Conservation (phyloP, 1,140 invertebrate species). For the Bombus huntii region DNA sequence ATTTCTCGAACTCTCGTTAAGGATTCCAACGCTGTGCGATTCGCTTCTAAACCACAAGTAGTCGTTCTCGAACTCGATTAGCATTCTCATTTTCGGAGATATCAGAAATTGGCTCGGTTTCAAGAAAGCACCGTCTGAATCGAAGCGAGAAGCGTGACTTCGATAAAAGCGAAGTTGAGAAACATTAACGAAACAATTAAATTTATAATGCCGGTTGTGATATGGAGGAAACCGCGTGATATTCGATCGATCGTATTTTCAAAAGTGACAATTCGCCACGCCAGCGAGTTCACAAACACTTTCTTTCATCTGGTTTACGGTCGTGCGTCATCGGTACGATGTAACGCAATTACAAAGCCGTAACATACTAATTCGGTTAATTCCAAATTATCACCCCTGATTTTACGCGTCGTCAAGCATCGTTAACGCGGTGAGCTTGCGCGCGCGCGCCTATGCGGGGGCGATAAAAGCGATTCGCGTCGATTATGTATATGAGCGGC, state of each 20-base stretch:
- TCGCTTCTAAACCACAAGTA: background rate
- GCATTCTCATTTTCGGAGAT: background rate
- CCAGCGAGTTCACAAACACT: slow-evolving; percentile 42
- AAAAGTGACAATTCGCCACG: slow-evolving; percentile 15
- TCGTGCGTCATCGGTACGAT: background rate
- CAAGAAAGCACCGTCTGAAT: background rate
- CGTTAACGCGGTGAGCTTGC: slow-evolving; percentile 27
- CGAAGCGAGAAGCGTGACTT: background rate
- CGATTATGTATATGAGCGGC: slow-evolving; percentile 52
- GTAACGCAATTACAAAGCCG: slow-evolving; percentile 54
- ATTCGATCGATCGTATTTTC: slow-evolving; percentile 15
- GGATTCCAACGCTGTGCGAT: slow-evolving; percentile 19
- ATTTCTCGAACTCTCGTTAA: slow-evolving; percentile 70
- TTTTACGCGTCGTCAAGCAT: slow-evolving; percentile 60
- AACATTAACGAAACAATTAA: slow-evolving; percentile 1
- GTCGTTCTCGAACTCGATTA: slow-evolving; percentile 13
- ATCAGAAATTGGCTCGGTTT: background rate
- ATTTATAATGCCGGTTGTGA: background rate
- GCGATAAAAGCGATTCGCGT: slow-evolving; percentile 56
- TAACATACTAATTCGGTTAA: slow-evolving; percentile 63
- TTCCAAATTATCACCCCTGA: slow-evolving; percentile 67
- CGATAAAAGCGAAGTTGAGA: background rate
- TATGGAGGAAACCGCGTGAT: background rate
- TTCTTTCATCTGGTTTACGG: slow-evolving; percentile 49
- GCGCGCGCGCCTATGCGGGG: background rate